A percentile compares a stretch with the other conserved stretches of the same genome.
Evolutionary conservation across 2,797 vertebrate genomes (phyloP).

Genomic region (Acestrorhynchus altus): DNA sequence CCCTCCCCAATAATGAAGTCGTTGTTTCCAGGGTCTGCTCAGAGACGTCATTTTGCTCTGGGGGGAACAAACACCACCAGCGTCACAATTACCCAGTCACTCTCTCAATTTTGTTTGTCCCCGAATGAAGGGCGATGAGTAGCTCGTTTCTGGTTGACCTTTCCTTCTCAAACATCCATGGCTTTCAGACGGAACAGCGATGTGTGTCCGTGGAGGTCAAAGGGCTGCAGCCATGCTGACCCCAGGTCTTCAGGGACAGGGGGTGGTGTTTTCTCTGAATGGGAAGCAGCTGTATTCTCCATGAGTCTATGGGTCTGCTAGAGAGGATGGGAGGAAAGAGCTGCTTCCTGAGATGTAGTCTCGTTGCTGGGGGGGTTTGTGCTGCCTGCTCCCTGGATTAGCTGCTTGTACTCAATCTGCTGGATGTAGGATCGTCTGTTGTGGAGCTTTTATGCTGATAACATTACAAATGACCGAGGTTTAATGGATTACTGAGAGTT

Average conservation of each 20-base stretch:
- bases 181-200: slow-evolving; percentile 12
- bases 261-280: slow-evolving; percentile 40
- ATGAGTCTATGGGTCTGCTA: slow-evolving; percentile 26
- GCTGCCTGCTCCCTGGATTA: slow-evolving; percentile 15
- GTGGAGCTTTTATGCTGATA: neutral
- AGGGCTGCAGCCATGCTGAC: slow-evolving; percentile 28
- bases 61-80: neutral
- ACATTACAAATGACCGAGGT: neutral
- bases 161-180: slow-evolving; percentile 29
- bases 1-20: slow-evolving; percentile 52
- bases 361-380: slow-evolving; percentile 39
- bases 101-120: slow-evolving; percentile 10
- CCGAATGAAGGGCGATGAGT: slow-evolving; percentile 23
- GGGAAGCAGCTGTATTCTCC: slow-evolving; percentile 56
- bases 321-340: slow-evolving; percentile 46
- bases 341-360: slow-evolving; percentile 49
- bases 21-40: slow-evolving; percentile 51
- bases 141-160: slow-evolving; percentile 25
- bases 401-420: neutral
- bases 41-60: slow-evolving; percentile 29
- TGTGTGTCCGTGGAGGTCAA: slow-evolving; percentile 27
- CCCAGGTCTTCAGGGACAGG: slow-evolving; percentile 8
- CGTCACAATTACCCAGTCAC: neutral
- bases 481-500: slow-evolving; percentile 4
- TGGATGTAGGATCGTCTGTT: neutral